phyloP scores from a whole-genome alignment of 2,113 vertebrate genomes.

The Clarias batrachus region DNA sequence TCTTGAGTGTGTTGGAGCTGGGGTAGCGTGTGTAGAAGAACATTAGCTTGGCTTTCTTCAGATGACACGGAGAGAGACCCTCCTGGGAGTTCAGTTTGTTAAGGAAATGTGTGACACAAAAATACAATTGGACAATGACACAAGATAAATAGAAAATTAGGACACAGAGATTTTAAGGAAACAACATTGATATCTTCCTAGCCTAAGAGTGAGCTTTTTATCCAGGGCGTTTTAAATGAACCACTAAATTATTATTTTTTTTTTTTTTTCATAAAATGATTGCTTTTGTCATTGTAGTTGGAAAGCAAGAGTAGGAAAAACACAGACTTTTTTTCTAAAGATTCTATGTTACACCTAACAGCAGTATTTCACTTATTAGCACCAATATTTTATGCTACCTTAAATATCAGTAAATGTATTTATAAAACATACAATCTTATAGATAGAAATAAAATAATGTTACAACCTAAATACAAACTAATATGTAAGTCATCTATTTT shows the following conservation, averaged over 20 bases:
- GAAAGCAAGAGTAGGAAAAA: no score
- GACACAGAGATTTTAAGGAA: neutral
- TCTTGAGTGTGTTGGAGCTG: slow-evolving; percentile 98
- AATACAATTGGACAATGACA: slow-evolving; percentile 23
- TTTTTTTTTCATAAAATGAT: neutral
- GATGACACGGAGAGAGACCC: slow-evolving; percentile 95
- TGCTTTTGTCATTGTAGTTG: neutral
- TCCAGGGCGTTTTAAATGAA: no score
- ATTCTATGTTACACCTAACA: neutral
- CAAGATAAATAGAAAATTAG: neutral
- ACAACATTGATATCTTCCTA: neutral
- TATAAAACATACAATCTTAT: neutral
- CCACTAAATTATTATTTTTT: neutral
- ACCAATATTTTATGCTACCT: neutral
- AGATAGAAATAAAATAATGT: neutral
- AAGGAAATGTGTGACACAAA: slow-evolving; percentile 56
- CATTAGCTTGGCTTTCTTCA: slow-evolving; percentile 99
- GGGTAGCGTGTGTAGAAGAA: slow-evolving; percentile 98
- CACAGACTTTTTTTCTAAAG: neutral
- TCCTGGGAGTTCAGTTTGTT: slow-evolving; percentile 81
- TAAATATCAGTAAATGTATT: neutral
- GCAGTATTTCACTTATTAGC: neutral
- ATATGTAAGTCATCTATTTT: neutral
- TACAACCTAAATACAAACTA: neutral
- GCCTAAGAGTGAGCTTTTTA: neutral